Base-by-base conservation (phyloP, 1,140 invertebrate species). In the Sarcophaga peregrina region DNA sequence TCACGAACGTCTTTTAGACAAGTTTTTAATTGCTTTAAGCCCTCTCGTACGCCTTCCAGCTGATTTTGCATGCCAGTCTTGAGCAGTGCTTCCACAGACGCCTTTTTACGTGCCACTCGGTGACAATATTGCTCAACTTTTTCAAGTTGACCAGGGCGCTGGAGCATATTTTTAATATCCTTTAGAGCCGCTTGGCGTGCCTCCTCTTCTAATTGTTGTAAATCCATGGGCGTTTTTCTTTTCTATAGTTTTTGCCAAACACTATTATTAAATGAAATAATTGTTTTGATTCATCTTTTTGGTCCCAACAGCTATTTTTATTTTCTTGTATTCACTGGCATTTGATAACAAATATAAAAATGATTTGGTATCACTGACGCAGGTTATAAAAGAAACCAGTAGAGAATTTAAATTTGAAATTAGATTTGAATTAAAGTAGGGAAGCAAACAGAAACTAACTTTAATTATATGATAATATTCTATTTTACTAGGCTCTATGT, bases 51-150 rank as follows among this genome's bases (percentile, higher is more conserved):
- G 0, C 98, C 98, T 92, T 99, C 98, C 58, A 99, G 91, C 91
- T 99, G 98, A 87, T 97, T 97, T 91, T 99, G 98, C 92, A 99
- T 97, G 8, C 97, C 97, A n/a, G 97, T 98, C 91, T 99, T 99
- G 17, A 99, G 91, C 93, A 98, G 96, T 13, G 98, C 97, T 91
- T 99, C 98, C 45, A 98, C 97, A 8, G 98, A 98, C 1, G 97
- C 96, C 91, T 99, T 96, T 84, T 97, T 97, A 17, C 96, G 92
- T 11, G 93, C 93, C 83, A 96, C 95, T 87, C 95, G 90, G 82
- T 89, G 86, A 8, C 87, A 86, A 75, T 89, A 90, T 58, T 90
- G 89, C 45, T 90, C 90, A 0, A 97, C 95, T 91, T 98, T 99
- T 90, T 99, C 98, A 83, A 99, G 91, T 87, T 99, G 98, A 45